Conservation (phyloP, 2,797 vertebrate genomes). For the Poeciliopsis infans region DNA sequence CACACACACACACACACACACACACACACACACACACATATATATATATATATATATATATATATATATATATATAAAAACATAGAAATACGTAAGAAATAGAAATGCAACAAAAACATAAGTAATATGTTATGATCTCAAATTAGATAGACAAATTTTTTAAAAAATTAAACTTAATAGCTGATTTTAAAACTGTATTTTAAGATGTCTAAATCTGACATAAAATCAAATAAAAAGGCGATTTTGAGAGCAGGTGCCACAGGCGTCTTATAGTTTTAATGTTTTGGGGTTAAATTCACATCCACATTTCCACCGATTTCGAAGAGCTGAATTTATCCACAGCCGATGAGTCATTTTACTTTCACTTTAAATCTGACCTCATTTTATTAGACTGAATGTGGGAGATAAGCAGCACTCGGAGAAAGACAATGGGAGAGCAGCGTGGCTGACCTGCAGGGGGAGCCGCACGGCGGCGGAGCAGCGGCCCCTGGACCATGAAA, state of each 20-base stretch:
- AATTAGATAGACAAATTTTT: not conserved
- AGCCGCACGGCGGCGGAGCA: slow-evolving; percentile 24
- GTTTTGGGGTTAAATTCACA: slow-evolving; percentile 3
- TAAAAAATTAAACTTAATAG: not conserved
- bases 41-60: no score
- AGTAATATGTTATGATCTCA: no score
- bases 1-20: no score
- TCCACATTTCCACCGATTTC: not conserved
- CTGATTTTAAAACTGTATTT: not conserved
- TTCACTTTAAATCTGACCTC: not conserved
- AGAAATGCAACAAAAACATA: not conserved
- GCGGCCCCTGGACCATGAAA: slow-evolving; percentile 45
- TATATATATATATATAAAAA: not conserved
- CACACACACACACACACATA: no score
- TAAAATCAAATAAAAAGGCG: not conserved
- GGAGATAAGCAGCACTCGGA: not conserved
- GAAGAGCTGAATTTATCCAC: slow-evolving; percentile 16
- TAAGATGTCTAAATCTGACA: not conserved
- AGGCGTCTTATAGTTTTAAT: not conserved
- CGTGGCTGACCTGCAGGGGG: slow-evolving; percentile 44
- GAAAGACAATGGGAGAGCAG: no score
- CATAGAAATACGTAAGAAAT: not conserved
- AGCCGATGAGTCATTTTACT: slow-evolving; percentile 5
- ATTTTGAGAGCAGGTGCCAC: not conserved
- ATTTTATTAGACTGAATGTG: slow-evolving; percentile 1